Conservation (phyloP, 2,113 vertebrate species). For the Myanophis thanlyinensis region DNA sequence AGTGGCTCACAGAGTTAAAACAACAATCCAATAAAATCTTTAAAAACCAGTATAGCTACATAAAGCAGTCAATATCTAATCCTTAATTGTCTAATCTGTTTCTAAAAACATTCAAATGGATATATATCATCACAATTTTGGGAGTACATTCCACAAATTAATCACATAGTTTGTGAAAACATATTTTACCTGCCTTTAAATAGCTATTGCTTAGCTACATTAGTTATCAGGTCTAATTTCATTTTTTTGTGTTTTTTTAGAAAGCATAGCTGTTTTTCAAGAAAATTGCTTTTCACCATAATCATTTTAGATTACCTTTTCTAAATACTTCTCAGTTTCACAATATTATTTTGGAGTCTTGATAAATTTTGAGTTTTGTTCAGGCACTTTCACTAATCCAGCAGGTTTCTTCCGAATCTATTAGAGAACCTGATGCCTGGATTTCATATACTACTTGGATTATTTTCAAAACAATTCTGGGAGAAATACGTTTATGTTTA, state of each 20-base stretch:
- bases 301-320: not conserved
- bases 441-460: not conserved
- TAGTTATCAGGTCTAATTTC: not conserved
- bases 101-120: not conserved
- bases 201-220: not conserved
- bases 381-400: not conserved
- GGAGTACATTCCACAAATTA: not conserved
- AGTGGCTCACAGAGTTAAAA: not conserved
- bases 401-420: not conserved
- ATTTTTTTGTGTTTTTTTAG: not conserved
- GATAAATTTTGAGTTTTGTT: not conserved
- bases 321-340: not conserved
- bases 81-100: not conserved
- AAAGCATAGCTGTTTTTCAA: not conserved
- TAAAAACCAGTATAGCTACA: not conserved
- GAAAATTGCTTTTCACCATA: not conserved
- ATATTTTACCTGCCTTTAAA: not conserved
- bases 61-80: not conserved
- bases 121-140: not conserved
- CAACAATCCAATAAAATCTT: not conserved
- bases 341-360: not conserved
- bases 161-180: not conserved
- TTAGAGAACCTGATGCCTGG: not conserved
- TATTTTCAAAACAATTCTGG: not conserved
- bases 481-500: not conserved